A percentile compares a stretch with the other conserved stretches of the same genome.
Evolutionary conservation across 2,113 vertebrate species (phyloP).

Genomic region (Rhineura floridana): DNA sequence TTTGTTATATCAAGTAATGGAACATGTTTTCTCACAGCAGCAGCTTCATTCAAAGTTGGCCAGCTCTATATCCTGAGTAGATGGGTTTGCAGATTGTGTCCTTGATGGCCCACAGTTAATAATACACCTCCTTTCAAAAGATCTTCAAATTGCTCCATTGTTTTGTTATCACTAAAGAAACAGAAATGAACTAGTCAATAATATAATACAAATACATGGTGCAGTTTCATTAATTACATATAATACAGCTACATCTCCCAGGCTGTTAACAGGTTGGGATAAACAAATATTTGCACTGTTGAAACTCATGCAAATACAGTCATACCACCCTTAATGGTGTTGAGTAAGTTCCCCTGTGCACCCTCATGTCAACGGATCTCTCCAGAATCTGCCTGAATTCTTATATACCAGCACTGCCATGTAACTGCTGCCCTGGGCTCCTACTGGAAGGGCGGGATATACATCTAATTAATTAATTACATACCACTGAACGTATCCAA

Average conservation of each 20-base stretch:
- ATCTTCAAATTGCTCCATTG: neutral
- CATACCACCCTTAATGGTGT: neutral
- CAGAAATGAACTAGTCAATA: neutral
- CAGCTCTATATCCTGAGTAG: neutral
- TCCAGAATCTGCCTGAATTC: neutral
- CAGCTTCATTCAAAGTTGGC: neutral
- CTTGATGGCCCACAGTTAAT: neutral
- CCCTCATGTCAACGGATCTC: too few relatives aligned
- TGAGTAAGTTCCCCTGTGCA: too few relatives aligned
- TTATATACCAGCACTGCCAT: too few relatives aligned
- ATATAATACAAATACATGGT: neutral
- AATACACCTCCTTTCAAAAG: neutral
- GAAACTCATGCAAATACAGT: neutral
- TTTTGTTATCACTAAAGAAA: neutral
- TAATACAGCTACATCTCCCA: neutral
- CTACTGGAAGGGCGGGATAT: too few relatives aligned
- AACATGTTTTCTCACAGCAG: neutral
- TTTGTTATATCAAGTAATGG: neutral
- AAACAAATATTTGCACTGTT: neutral
- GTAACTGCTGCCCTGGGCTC: too few relatives aligned
- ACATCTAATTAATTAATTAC: too few relatives aligned
- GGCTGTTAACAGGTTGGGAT: neutral
- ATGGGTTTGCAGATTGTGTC: neutral
- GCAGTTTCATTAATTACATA: neutral
- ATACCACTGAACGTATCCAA: neutral